Evolutionary conservation across 1,140 invertebrate genomes (phyloP), one percentile per base, ranked within the genome.

Genomic region (Coboldia fuscipes): DNA sequence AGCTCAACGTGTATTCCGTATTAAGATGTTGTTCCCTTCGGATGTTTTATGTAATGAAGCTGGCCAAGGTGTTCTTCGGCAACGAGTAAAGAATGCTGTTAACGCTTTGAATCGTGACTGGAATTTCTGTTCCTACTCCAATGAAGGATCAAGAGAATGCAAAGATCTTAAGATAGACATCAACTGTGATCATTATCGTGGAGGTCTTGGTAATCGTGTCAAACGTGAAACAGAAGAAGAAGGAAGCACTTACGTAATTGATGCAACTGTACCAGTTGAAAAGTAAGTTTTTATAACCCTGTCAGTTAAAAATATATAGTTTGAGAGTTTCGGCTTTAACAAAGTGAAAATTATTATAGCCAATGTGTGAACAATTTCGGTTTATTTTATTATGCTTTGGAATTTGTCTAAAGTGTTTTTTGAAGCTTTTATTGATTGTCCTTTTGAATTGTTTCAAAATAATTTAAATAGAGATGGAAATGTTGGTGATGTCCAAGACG

Each of bases 11-110:
- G 84, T 93, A 1, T 92, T 92, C 62, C 85, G 78, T 48, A 77
- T 92, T 37, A 77, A 75, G 32, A 84, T 93, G 78, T 67, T 85
- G 34, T 92, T 92, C 77, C 83, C 85, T 35, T 86, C 81, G 37
- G 83, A 84, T 5, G 84, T 90, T 1, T 68, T 92, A 2, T 93
- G 88, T 51, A 92, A 90, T 44, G 83, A 89, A 55, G 85, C 86
- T 21, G 88, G 86, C 4, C 84, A 90, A 42, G 82, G 76, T 33
- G 86, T 93, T 2, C 60, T 93, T 0, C 69, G 81, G 38, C 80
- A 89, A 44, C 81, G 80, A 50, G 83, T 92, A 2, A 68, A 77
- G 41, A 73, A 76, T 43, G 83, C 84, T 13, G 75, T 93, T 16
- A 83, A 88, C 42, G 73, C 82, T 23, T 61, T 92, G 13, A 92